These are phyloP conservation scores for Catotricha subobsoleta DNA, from an alignment of 2,888 invertebrate genomes.

Conservation along the genomic window DNA sequence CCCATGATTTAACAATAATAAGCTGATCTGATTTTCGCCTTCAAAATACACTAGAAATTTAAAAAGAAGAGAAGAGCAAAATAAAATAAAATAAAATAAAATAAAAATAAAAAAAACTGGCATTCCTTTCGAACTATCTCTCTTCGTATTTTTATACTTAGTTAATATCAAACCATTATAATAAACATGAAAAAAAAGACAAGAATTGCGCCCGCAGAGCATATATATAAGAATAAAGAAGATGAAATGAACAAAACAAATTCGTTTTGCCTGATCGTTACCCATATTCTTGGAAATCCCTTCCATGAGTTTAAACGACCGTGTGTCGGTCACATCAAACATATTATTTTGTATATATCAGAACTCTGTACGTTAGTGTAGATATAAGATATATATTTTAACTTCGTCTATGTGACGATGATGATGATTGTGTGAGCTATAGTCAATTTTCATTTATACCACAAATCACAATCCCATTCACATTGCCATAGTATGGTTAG, in stretches of 20 bases:
- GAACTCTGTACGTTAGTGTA: background rate
- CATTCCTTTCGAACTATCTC: no score
- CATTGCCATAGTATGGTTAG: no score
- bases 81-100: no score
- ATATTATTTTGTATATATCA: background rate
- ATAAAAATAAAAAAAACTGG: no score
- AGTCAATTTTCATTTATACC: no score
- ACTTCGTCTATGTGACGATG: background rate
- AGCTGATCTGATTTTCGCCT: no score
- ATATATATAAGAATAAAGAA: background rate
- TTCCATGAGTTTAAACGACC: conserved; percentile 1
- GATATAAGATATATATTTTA: background rate
- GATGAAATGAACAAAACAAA: no score
- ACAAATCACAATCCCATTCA: no score
- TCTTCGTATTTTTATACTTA: background rate
- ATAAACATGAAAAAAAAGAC: background rate
- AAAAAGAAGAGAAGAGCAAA: no score
- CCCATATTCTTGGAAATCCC: conserved; percentile 6
- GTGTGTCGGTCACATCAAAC: conserved; percentile 2
- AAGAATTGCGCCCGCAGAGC: background rate
- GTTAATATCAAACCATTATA: background rate
- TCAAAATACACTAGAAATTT: no score
- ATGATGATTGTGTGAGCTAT: background rate
- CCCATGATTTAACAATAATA: no score
- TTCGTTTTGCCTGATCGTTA: conserved; percentile 4